A percentile compares a stretch with the other conserved stretches of the same genome.
Evolutionary conservation across 1,140 invertebrate species (phyloP).

Genomic region (Calliphora vicina): DNA sequence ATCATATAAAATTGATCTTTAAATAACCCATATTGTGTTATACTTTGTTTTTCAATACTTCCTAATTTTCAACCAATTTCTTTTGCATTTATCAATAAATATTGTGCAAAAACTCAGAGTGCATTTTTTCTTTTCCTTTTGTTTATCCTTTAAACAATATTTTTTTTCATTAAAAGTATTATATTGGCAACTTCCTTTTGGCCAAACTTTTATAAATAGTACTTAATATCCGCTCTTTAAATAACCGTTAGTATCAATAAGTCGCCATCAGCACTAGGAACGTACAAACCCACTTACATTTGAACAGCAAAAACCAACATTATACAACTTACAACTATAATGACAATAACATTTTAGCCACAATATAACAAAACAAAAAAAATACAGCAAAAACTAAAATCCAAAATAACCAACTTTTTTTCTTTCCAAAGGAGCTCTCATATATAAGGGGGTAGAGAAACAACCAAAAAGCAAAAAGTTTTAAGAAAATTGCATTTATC

Average conservation of each 20-base stretch:
- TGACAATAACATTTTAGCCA: constrained; percentile 21
- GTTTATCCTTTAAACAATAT: neutral
- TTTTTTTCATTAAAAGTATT: neutral
- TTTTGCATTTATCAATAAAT: neutral
- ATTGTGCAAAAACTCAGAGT: neutral
- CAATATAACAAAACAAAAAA: neutral
- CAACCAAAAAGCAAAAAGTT: neutral
- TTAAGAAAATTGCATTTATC: constrained; percentile 31
- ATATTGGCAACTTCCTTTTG: neutral
- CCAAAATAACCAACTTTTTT: neutral
- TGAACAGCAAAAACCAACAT: neutral
- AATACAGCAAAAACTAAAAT: neutral
- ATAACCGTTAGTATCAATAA: constrained; percentile 16
- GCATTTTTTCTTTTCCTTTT: neutral
- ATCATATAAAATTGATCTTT: no score
- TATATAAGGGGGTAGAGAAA: neutral
- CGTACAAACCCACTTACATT: neutral
- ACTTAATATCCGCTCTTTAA: constrained; percentile 1
- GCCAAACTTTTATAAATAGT: neutral
- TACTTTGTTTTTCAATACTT: no score
- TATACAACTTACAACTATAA: neutral
- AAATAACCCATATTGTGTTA: no score
- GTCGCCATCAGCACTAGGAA: neutral
- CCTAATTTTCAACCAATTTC: neutral
- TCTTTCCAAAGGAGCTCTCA: no score